Percentiles rank a stretch among this genome's conserved stretches.
These are phyloP conservation scores for Mythimna albipuncta DNA, from an alignment of 2,888 invertebrate genomes.

Conservation along the genomic window DNA sequence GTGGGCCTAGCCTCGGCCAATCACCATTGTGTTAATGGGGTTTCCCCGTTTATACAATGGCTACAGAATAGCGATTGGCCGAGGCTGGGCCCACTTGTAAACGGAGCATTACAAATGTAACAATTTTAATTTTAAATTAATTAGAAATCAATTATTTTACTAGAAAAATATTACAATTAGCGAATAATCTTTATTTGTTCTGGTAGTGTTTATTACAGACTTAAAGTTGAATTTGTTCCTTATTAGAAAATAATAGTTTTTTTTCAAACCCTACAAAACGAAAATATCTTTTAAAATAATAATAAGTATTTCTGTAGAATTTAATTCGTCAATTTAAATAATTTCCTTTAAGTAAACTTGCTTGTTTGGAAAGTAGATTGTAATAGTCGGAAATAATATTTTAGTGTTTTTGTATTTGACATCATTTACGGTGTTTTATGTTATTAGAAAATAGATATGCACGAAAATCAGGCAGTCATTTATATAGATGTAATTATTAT, in stretches of 20 bases:
- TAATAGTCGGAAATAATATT: constrained; percentile 1
- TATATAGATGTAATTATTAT: background rate
- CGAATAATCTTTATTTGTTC: constrained; percentile 7
- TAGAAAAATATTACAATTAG: constrained; percentile 16
- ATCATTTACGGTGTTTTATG: background rate
- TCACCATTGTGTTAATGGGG: no score
- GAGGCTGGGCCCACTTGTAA: no score
- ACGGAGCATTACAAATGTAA: no score
- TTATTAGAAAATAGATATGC: constrained; percentile 8
- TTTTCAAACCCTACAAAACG: background rate
- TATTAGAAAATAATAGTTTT: background rate
- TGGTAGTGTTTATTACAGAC: constrained; percentile 1
- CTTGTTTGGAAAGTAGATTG: constrained; percentile 20
- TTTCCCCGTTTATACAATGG: no score
- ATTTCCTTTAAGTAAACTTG: constrained; percentile 2
- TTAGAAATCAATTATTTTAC: background rate
- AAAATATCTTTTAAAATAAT: background rate
- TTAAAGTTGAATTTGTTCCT: background rate
- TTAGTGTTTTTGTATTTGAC: constrained; percentile 18
- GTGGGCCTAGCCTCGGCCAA: no score
- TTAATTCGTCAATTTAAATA: constrained; percentile 42
- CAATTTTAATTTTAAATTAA: background rate
- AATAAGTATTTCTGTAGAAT: constrained; percentile 24
- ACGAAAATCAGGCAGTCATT: background rate
- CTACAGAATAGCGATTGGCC: no score